Percentiles rank a stretch among this genome's conserved stretches.
Evolutionary conservation across 2,797 vertebrate genomes (phyloP).

Genomic region (Hemitrygon akajei): DNA sequence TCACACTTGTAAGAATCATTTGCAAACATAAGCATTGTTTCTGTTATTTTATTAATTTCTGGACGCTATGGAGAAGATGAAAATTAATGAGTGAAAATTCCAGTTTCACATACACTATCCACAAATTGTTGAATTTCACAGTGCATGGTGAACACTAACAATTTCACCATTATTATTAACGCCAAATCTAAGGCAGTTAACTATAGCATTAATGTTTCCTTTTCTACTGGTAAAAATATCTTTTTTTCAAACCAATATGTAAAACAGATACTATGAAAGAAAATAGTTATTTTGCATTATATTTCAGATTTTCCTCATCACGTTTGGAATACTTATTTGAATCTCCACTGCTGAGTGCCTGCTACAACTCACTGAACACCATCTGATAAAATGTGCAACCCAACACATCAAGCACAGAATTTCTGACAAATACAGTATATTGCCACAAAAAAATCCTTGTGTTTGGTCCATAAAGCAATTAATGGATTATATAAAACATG

Average conservation of each 20-base stretch:
- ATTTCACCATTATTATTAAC: no score
- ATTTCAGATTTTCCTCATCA: not conserved
- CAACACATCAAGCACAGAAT: not conserved
- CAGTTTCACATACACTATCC: no score
- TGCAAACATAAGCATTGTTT: no score
- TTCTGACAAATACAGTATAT: not conserved
- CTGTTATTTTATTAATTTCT: no score
- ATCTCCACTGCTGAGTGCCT: not conserved
- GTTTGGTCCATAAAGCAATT: not conserved
- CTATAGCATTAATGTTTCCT: not conserved
- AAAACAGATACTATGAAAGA: not conserved
- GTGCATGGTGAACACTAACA: no score
- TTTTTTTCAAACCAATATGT: not conserved
- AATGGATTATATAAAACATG: not conserved
- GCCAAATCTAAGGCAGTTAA: no score
- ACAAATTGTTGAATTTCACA: no score
- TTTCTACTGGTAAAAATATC: not conserved
- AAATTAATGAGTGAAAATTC: no score
- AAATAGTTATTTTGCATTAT: not conserved
- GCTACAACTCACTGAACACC: not conserved
- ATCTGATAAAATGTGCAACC: not conserved
- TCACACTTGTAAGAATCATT: no score
- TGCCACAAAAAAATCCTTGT: not conserved
- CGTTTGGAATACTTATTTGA: not conserved
- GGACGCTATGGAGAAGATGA: no score